Evolutionary conservation across 1,140 invertebrate genomes (phyloP), one percentile per base, ranked within the genome.

Genomic region (Nymphalis io): DNA sequence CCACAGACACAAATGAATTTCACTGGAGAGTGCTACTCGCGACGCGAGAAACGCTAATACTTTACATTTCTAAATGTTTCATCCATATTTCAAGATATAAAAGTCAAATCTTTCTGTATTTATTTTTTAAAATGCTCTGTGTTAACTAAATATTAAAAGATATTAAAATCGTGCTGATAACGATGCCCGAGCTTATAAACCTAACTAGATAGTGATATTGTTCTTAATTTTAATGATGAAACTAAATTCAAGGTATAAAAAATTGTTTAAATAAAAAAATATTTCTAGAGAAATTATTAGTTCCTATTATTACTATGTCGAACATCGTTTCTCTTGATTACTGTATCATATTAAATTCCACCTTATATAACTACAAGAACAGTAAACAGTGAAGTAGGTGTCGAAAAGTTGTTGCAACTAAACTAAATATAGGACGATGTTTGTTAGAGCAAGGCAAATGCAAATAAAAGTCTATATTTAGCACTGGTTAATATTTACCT

Each of bases 1-100:
- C 44, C 46, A 60, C 55, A 55, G 68, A 48, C 68, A 53, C 23
- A 51, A 61, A 71, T 71, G 63, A 61, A n/a, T 66, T 61, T 61
- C 20, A 55, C 51, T 64, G 27, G 33, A 71, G 63, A n/a, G 51
- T 57, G 40, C 69, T 71, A 23, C 5, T 53, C 20, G 18, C 38
- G 46, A 58, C 27, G 40, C 11, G 51, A 55, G 53, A 59, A 58
- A 63, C 48, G 27, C 44, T 51, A 70, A 70, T 63, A 60, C 64
- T 60, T 60, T 38, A 60, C 13, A 23, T 59, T 67, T 59, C 33
- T 59, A 59, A 65, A 55, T 40, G 60, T 51, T 61, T 44, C 33
- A 11, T 13, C 38, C 8, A 23, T n/a, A 12, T 42, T 15, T 42
- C 40, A 42, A n/a, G 40, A 13, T 42, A 15, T 42, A 13, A 13